Evolutionary conservation across 1,140 invertebrate genomes (phyloP).

Genomic region (Glossosoma conforme): DNA sequence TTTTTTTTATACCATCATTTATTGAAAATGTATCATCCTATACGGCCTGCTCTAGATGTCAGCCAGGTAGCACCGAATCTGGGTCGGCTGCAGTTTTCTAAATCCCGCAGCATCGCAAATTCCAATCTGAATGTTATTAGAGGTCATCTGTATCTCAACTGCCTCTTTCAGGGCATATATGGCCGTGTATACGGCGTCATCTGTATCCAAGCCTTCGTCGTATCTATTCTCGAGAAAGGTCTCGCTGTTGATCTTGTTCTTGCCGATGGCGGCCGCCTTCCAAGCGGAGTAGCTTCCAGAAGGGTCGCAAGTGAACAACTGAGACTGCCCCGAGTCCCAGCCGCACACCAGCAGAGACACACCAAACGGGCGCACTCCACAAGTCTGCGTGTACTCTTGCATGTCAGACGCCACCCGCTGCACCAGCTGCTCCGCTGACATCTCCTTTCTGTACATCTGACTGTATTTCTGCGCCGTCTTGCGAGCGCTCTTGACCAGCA

Average conservation of each 20-base stretch:
- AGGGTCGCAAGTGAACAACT: conserved; percentile 97
- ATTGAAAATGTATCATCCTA: too few relatives aligned
- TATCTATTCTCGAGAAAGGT: conserved; percentile 98
- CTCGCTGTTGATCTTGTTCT: conserved; percentile 97
- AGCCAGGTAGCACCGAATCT: conserved; percentile 96
- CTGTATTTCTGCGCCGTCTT: conserved; percentile 97
- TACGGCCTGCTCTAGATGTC: too few relatives aligned
- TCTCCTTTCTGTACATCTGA: conserved; percentile 87
- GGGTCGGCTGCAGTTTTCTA: conserved; percentile 80
- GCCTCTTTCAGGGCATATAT: conserved; percentile 98
- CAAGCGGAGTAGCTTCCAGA: conserved; percentile 99
- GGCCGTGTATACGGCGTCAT: conserved; percentile 98
- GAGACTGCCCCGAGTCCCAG: conserved; percentile 88
- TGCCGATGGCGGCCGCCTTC: conserved; percentile 99
- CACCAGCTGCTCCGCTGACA: conserved; percentile 94
- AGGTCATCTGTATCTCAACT: conserved; percentile 99
- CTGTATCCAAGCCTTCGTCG: conserved; percentile 92
- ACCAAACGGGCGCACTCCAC: conserved; percentile 97
- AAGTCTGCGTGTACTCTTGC: conserved; percentile 99
- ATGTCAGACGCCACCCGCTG: conserved; percentile 95
- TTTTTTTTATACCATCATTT: too few relatives aligned
- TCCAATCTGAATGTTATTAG: conserved; percentile 94
- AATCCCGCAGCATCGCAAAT: conserved; percentile 93
- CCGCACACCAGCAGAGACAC: conserved; percentile 96
- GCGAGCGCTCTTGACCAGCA: conserved; percentile 89